Conservation (phyloP, 2,797 vertebrate genomes). For the Phrynocephalus guinanensis region DNA sequence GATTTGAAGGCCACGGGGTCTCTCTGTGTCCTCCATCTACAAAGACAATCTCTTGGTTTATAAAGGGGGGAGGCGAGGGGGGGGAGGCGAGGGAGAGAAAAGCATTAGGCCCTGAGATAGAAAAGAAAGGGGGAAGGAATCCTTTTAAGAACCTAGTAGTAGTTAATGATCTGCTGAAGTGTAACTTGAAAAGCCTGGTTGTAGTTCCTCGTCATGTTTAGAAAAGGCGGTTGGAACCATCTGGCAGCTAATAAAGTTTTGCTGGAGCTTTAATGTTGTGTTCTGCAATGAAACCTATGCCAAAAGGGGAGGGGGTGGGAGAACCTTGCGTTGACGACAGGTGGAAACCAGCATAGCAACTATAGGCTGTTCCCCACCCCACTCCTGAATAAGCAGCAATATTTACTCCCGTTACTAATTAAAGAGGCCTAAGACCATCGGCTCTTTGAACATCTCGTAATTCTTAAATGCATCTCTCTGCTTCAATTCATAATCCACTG, state of each 20-base stretch:
- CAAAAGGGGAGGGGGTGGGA: conserved; percentile 18
- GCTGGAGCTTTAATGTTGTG: conserved; percentile 59
- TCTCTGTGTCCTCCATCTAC: conserved; percentile 44
- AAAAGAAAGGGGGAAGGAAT: conserved; percentile 37
- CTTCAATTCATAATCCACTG: conserved; percentile 50
- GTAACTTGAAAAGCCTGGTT: conserved; percentile 57
- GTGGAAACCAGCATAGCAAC: conserved; percentile 35
- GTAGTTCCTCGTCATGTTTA: conserved; percentile 56
- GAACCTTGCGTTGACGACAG: conserved; percentile 53
- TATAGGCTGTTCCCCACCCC: conserved; percentile 55
- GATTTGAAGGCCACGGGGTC: neutral
- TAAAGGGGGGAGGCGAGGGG: too few species aligned
- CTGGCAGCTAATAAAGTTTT: conserved; percentile 69
- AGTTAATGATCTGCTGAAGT: conserved; percentile 57
- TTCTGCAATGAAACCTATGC: conserved; percentile 60
- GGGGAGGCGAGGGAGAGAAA: neutral
- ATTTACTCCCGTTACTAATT: conserved; percentile 55
- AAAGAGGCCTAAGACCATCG: conserved; percentile 54
- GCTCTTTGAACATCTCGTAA: conserved; percentile 43
- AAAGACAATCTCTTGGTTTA: conserved; percentile 27
- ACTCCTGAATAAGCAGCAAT: conserved; percentile 30
- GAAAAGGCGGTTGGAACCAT: conserved; percentile 65
- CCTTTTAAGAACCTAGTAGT: conserved; percentile 37
- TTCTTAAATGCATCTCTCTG: conserved; percentile 43
- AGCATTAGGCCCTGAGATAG: conserved; percentile 49